These are phyloP conservation scores for Arge pagana DNA, from an alignment of 2,888 invertebrate genomes.

Conservation along the genomic window DNA sequence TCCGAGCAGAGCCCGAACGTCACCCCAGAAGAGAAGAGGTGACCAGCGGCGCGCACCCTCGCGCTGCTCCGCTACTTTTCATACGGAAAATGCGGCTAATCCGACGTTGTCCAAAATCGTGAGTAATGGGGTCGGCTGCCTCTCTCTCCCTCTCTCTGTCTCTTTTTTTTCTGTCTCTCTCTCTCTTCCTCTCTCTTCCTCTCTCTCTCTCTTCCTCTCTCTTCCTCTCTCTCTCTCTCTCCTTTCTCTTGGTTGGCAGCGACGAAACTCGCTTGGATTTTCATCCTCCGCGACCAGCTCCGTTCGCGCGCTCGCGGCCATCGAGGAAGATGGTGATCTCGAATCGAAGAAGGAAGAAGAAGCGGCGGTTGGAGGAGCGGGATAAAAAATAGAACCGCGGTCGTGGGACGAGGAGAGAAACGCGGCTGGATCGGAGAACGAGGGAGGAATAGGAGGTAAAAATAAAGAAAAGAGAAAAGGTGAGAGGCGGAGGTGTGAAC, in stretches of 20 bases:
- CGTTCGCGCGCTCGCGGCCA: too few relatives aligned
- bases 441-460: not conserved
- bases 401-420: too few relatives aligned
- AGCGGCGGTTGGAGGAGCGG: too few relatives aligned
- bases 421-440: too few relatives aligned
- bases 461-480: slow-evolving; percentile 31
- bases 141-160: too few relatives aligned
- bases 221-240: not conserved
- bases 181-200: slow-evolving; percentile 22
- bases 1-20: slow-evolving; percentile 8
- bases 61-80: not conserved
- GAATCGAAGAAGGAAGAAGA: too few relatives aligned
- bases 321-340: too few relatives aligned
- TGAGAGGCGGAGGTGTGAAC: slow-evolving; percentile 52
- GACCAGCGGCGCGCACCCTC: slow-evolving; percentile 6
- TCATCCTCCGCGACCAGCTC: too few relatives aligned
- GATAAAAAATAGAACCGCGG: too few relatives aligned
- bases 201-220: slow-evolving; percentile 5
- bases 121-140: slow-evolving; percentile 10
- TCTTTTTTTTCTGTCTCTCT: too few relatives aligned
- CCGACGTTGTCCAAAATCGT: slow-evolving; percentile 10
- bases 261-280: too few relatives aligned
- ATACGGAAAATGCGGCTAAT: slow-evolving; percentile 19
- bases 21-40: slow-evolving; percentile 8
- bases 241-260: too few relatives aligned